Percentiles rank a stretch among this genome's conserved stretches.
phyloP scores from a whole-genome alignment of 2,113 vertebrate genomes.

The Scophthalmus maximus region DNA sequence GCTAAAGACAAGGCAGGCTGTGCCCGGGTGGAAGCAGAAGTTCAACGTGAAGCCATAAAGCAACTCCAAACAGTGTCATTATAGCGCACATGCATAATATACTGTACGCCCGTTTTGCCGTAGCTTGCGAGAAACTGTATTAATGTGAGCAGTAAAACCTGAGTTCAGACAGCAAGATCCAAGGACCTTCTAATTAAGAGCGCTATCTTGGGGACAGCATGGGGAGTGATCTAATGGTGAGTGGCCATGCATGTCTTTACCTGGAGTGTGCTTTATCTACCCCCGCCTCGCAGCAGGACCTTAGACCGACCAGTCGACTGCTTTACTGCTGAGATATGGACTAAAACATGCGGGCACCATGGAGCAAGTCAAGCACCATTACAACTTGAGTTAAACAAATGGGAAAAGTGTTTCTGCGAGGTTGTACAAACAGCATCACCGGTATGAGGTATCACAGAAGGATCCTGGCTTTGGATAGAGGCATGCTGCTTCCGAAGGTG shows the following conservation, averaged over 20 bases:
- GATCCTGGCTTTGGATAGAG: conserved; percentile 37
- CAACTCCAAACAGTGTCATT: conserved; percentile 69
- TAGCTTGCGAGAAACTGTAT: conserved; percentile 28
- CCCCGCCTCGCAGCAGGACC: conserved; percentile 58
- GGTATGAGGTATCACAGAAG: conserved; percentile 21
- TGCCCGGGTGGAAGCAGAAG: conserved; percentile 41
- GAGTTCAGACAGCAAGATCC: conserved; percentile 63
- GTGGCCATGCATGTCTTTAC: conserved; percentile 67
- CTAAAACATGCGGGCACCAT: conserved; percentile 32
- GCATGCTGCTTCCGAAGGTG: conserved; percentile 79
- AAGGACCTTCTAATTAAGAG: conserved; percentile 77
- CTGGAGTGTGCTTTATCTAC: conserved; percentile 67
- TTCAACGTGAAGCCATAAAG: conserved; percentile 64
- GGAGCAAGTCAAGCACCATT: conserved; percentile 54
- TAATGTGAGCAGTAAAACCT: conserved; percentile 68
- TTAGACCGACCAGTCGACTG: conserved; percentile 44
- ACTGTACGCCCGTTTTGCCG: conserved; percentile 50
- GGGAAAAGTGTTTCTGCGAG: conserved; percentile 26
- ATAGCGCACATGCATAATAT: conserved; percentile 66
- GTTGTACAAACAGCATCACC: conserved; percentile 45
- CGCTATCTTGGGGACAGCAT: conserved; percentile 59
- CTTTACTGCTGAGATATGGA: conserved; percentile 66
- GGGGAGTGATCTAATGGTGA: conserved; percentile 73
- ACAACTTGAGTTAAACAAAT: conserved; percentile 64
- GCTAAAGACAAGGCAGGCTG: conserved; percentile 74